Percentiles rank a stretch among this genome's conserved stretches.
Evolutionary conservation across 1,140 invertebrate species (phyloP).

Genomic region (Drosophila ohnishii): DNA sequence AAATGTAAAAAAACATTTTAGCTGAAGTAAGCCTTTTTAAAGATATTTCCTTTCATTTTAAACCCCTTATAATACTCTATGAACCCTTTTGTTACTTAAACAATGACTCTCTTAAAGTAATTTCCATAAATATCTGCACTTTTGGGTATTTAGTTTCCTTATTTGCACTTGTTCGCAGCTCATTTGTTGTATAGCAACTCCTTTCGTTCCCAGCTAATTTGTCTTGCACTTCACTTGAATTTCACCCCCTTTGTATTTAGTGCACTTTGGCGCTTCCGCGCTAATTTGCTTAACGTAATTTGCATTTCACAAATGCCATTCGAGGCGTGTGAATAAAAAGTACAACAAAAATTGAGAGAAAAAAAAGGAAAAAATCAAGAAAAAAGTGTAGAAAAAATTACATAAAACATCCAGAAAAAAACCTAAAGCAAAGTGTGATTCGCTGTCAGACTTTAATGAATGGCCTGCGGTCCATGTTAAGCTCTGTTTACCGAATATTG

Average conservation of each 20-base stretch:
- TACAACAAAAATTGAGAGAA: slow-evolving; percentile 8
- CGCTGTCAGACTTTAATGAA: slow-evolving; percentile 49
- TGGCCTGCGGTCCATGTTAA: slow-evolving; percentile 47
- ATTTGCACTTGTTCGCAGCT: slow-evolving; percentile 19
- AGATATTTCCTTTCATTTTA: not conserved
- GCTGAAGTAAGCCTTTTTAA: not conserved
- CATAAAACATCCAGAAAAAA: slow-evolving; percentile 3
- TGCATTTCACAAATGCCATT: slow-evolving; percentile 74
- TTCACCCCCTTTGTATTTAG: slow-evolving; percentile 32
- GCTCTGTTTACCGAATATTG: slow-evolving; percentile 60
- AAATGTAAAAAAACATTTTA: not conserved
- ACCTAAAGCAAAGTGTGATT: slow-evolving; percentile 25
- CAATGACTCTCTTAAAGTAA: slow-evolving; percentile 1
- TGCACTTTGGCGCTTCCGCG: slow-evolving; percentile 72
- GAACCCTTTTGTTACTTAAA: not conserved
- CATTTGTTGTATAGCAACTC: slow-evolving; percentile 13
- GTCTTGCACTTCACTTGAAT: slow-evolving; percentile 45
- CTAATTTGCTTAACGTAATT: slow-evolving; percentile 79
- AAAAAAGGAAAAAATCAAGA: slow-evolving; percentile 1
- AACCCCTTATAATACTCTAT: not conserved
- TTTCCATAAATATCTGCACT: slow-evolving; percentile 25
- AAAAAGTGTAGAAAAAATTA: not conserved
- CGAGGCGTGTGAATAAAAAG: slow-evolving; percentile 60
- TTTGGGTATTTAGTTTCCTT: slow-evolving; percentile 35
- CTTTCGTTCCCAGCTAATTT: slow-evolving; percentile 62